phyloP scores from a whole-genome alignment of 2,113 vertebrate species.

The Halcyon malimbica region DNA sequence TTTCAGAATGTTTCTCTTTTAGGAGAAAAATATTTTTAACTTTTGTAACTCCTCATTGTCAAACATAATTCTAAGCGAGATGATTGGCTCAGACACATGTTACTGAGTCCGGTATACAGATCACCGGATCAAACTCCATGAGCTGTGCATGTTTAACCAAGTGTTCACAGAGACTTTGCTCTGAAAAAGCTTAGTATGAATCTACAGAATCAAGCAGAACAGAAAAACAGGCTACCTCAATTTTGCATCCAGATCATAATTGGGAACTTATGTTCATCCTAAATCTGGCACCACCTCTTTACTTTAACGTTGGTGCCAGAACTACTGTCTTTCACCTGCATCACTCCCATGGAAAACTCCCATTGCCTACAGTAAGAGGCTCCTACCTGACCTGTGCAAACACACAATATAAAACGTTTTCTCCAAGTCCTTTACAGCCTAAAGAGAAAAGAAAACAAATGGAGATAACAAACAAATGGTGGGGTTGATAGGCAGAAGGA shows the following conservation, averaged over 20 bases:
- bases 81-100: not conserved
- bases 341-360: constrained; percentile 3
- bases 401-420: not conserved
- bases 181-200: not conserved
- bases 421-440: not conserved
- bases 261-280: not conserved
- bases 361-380: not conserved
- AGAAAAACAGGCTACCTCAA: not conserved
- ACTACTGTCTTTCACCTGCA: not conserved
- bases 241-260: not conserved
- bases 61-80: not conserved
- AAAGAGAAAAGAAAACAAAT: not conserved
- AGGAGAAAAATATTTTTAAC: not conserved
- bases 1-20: not conserved
- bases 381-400: not conserved
- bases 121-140: not conserved
- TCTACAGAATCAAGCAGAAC: not conserved
- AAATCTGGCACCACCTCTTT: not conserved
- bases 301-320: constrained; percentile 29
- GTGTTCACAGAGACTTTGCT: not conserved
- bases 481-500: not conserved
- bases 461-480: not conserved
- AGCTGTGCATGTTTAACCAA: not conserved
- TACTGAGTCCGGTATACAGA: not conserved
- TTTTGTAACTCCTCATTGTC: not conserved